Conservation (phyloP, 2,888 invertebrate genomes). For the Tuta absoluta region DNA sequence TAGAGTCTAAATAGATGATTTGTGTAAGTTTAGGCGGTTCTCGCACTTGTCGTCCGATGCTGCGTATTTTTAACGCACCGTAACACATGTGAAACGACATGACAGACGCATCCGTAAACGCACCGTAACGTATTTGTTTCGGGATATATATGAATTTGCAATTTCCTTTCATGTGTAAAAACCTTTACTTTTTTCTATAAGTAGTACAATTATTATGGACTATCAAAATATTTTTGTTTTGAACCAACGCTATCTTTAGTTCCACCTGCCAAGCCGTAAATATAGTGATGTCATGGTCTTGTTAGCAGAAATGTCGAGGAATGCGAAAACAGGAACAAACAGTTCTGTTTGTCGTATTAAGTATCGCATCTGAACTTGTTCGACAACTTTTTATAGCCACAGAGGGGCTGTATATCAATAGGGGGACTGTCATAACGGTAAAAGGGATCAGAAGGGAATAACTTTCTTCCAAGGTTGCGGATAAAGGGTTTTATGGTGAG, state of each 20-base stretch:
- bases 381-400: not conserved
- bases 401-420: not conserved
- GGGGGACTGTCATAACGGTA: not conserved
- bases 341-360: not conserved
- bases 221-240: too few relatives aligned
- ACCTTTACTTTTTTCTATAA: too few relatives aligned
- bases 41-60: too few relatives aligned
- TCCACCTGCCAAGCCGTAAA: not conserved
- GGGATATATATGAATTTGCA: too few relatives aligned
- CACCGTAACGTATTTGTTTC: too few relatives aligned
- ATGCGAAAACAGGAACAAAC: conserved; percentile 5
- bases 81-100: too few relatives aligned
- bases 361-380: not conserved
- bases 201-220: too few relatives aligned
- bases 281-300: not conserved
- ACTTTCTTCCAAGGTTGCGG: not conserved
- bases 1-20: too few relatives aligned
- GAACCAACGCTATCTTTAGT: not conserved
- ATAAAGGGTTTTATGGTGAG: not conserved
- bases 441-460: not conserved
- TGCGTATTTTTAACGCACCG: too few relatives aligned
- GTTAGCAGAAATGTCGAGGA: not conserved
- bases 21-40: too few relatives aligned
- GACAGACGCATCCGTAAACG: too few relatives aligned
- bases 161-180: too few relatives aligned